Evolutionary conservation across 2,113 vertebrate genomes (phyloP).

Genomic region (Coryphaenoides rupestris): DNA sequence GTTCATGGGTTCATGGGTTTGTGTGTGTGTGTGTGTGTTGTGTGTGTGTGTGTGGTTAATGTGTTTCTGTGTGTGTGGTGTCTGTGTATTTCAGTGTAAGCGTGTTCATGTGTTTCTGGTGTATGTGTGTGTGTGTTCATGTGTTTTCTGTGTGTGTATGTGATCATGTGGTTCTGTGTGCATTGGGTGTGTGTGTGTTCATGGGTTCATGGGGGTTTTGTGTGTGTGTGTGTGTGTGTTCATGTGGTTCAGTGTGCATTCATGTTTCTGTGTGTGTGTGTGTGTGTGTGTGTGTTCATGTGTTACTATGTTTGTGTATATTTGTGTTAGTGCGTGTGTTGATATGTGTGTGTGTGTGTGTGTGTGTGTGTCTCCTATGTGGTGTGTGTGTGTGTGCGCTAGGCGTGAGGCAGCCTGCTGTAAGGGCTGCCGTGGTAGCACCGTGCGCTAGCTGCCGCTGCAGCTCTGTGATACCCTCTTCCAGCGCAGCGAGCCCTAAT

Average conservation of each 20-base stretch:
- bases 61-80: too few relatives aligned
- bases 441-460: conserved; percentile 30
- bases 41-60: conserved; percentile 2
- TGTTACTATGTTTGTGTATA: conserved; percentile 37
- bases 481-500: conserved; percentile 50
- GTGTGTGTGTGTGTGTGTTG: too few relatives aligned
- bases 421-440: conserved; percentile 7
- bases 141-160: neutral
- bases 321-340: neutral
- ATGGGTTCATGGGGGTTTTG: too few relatives aligned
- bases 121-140: conserved; percentile 12
- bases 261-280: conserved; percentile 1
- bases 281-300: neutral
- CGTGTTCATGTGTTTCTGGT: neutral
- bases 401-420: neutral
- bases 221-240: conserved; percentile 1
- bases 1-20: neutral
- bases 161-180: neutral
- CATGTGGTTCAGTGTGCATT: too few relatives aligned
- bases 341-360: neutral
- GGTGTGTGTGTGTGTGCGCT: neutral
- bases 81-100: neutral
- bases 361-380: conserved; percentile 2
- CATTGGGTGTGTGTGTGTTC: neutral
- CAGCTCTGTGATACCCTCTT: conserved; percentile 46